Conservation (phyloP, 2,797 vertebrate genomes). For the Onychomys leucogaster region DNA sequence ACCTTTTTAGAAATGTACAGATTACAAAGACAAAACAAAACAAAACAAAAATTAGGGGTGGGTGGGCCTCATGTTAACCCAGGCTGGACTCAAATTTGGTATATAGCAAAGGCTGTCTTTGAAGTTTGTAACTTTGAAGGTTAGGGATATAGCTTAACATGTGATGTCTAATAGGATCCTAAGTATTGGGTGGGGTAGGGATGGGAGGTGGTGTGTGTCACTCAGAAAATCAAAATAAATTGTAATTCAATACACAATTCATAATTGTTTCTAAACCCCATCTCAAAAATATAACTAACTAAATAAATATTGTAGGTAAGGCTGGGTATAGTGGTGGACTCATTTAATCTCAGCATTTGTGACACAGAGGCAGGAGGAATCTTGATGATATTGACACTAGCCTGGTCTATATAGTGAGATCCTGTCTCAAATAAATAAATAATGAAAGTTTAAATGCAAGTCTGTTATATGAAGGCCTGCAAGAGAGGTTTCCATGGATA, state of each 20-base stretch:
- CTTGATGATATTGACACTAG: background rate
- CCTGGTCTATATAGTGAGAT: background rate
- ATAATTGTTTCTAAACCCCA: background rate
- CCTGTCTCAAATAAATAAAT: background rate
- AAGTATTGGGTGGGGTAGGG: no score
- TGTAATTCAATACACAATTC: background rate
- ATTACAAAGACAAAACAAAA: background rate
- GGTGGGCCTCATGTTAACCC: background rate
- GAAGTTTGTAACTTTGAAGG: background rate
- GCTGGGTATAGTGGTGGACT: background rate
- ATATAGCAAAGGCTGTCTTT: background rate
- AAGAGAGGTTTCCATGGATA: background rate
- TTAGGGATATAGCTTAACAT: background rate
- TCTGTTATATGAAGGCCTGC: background rate
- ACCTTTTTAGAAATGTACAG: background rate
- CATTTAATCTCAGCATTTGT: background rate
- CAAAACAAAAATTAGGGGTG: background rate
- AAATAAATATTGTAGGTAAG: background rate
- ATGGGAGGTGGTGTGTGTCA: background rate
- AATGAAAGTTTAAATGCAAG: background rate
- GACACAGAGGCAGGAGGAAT: background rate
- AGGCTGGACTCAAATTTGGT: background rate
- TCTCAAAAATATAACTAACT: background rate
- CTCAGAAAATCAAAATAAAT: background rate
- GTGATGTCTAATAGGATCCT: background rate